These are phyloP conservation scores for Drosophila burlai DNA, from an alignment of 1,140 invertebrate genomes.

Conservation along the genomic window DNA sequence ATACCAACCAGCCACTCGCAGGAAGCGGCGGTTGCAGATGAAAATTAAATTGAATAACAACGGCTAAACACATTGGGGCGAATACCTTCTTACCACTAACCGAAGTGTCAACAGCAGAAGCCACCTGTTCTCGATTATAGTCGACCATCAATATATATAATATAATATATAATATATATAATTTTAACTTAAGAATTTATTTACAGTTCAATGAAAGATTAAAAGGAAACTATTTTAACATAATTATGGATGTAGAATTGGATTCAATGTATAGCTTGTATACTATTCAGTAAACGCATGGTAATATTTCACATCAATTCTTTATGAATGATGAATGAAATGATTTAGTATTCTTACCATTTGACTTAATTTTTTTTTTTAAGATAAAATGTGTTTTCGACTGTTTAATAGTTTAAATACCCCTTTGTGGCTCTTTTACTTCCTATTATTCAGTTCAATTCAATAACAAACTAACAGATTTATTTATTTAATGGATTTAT, in stretches of 20 bases:
- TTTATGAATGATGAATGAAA: no score
- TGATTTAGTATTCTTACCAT: no score
- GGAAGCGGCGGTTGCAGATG: constrained; percentile 1
- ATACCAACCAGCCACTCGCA: constrained; percentile 1
- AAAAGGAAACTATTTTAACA: background rate
- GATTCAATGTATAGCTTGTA: background rate
- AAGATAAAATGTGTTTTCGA: background rate
- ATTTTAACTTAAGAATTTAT: no score
- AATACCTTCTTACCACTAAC: constrained; percentile 27
- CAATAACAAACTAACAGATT: background rate
- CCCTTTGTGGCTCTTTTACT: no score
- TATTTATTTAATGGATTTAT: background rate
- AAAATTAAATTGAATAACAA: constrained; percentile 31
- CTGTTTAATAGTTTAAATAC: background rate
- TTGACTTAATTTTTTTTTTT: no score
- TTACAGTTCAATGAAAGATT: background rate
- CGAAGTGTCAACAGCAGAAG: constrained; percentile 20
- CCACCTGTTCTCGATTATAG: background rate
- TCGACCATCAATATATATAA: background rate
- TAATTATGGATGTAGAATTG: background rate
- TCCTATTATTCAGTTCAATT: no score
- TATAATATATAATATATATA: no score
- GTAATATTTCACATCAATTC: no score
- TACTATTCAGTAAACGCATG: no score
- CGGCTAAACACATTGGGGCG: constrained; percentile 6